phyloP scores from a whole-genome alignment of 2,888 invertebrate genomes.

The Erpobdella octoculata region DNA sequence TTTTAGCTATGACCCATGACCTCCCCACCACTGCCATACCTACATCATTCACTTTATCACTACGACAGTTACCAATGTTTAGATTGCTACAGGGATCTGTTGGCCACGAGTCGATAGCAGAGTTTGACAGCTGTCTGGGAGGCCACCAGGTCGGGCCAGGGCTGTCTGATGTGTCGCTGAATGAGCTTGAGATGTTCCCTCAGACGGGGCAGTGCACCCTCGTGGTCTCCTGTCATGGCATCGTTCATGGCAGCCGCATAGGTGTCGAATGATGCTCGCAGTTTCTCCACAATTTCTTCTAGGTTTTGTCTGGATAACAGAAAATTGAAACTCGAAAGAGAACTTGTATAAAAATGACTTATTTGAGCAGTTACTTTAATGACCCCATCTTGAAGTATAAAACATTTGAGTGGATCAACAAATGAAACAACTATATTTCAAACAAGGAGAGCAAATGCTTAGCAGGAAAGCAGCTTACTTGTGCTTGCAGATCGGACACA shows the following conservation, averaged over 20 bases:
- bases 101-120: constrained; percentile 39
- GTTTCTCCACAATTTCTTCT: constrained; percentile 30
- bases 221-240: constrained; percentile 39
- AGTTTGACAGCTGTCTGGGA: constrained; percentile 50
- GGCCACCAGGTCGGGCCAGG: constrained; percentile 48
- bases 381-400: too few relatives aligned
- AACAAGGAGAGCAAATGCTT: not conserved
- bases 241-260: constrained; percentile 42
- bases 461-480: not conserved
- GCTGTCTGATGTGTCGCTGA: constrained; percentile 42
- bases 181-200: constrained; percentile 42
- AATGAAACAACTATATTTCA: not conserved
- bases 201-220: constrained; percentile 40
- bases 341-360: not conserved
- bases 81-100: not conserved
- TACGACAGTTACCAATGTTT: too few relatives aligned
- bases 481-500: constrained; percentile 1
- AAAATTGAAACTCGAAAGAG: not conserved
- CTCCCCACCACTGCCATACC: too few relatives aligned
- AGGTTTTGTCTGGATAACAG: constrained; percentile 21
- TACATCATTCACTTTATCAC: too few relatives aligned
- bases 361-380: not conserved
- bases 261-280: constrained; percentile 41
- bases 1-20: too few relatives aligned
- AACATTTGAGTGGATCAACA: too few relatives aligned